These are phyloP conservation scores for Eupithecia subfuscata DNA, from an alignment of 2,888 invertebrate genomes.

Conservation along the genomic window DNA sequence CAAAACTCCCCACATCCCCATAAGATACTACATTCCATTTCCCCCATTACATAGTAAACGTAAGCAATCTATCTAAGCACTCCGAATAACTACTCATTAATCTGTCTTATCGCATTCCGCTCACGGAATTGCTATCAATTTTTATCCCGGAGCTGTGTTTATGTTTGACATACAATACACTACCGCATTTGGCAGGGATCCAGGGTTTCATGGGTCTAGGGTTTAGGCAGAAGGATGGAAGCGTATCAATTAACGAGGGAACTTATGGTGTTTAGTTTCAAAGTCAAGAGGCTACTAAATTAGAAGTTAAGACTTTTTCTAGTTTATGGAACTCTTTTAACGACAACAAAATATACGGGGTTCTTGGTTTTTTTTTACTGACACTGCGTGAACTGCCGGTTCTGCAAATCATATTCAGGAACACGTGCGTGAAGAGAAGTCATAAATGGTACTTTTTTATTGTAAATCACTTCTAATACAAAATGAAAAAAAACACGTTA, in stretches of 20 bases:
- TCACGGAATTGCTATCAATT: constrained; percentile 23
- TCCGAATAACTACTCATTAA: constrained; percentile 12
- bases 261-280: constrained; percentile 32
- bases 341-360: no score
- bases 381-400: no score
- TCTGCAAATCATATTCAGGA: no score
- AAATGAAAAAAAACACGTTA: no score
- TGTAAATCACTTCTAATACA: no score
- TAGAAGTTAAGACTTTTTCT: neutral
- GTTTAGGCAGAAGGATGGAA: constrained; percentile 19
- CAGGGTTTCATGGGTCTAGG: constrained; percentile 16
- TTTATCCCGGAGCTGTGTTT: constrained; percentile 12
- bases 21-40: neutral
- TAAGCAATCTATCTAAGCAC: constrained; percentile 5
- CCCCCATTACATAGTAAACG: neutral
- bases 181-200: constrained; percentile 23
- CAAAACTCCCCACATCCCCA: neutral
- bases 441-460: no score
- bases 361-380: no score
- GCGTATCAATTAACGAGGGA: constrained; percentile 38
- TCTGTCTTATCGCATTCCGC: constrained; percentile 9
- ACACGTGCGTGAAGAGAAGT: no score
- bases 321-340: no score
- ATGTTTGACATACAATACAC: constrained; percentile 26
- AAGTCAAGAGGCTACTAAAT: constrained; percentile 17